Percentiles rank a stretch among this genome's conserved stretches.
phyloP scores from a whole-genome alignment of 2,888 invertebrate genomes.

The Limnephilus auricula region DNA sequence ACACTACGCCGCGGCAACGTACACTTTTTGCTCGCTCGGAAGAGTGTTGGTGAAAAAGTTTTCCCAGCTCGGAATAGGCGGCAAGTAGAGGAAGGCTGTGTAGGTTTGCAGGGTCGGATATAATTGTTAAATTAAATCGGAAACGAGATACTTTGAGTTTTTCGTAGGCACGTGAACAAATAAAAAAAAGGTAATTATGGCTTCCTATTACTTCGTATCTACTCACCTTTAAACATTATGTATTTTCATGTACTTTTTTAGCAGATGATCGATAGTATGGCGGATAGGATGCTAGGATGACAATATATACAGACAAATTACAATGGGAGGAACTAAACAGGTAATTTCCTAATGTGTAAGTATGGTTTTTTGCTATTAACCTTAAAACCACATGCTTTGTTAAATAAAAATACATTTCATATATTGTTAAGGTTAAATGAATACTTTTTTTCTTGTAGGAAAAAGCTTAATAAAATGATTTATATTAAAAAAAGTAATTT shows the following conservation, averaged over 20 bases:
- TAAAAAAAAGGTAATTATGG: neutral
- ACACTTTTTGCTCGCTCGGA: slow-evolving; percentile 64
- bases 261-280: neutral
- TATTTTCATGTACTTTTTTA: neutral
- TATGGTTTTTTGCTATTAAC: too few relatives aligned
- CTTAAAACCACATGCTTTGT: too few relatives aligned
- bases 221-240: neutral
- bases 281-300: neutral
- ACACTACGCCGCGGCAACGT: slow-evolving; percentile 43
- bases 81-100: slow-evolving; percentile 52
- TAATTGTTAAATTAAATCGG: neutral
- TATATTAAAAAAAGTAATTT: too few relatives aligned
- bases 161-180: neutral
- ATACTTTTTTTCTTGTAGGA: too few relatives aligned
- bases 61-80: slow-evolving; percentile 55
- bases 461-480: too few relatives aligned
- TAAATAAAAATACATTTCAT: too few relatives aligned
- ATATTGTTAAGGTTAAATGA: too few relatives aligned
- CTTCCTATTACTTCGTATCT: neutral
- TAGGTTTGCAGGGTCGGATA: slow-evolving; percentile 44
- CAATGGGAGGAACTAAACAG: neutral
- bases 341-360: too few relatives aligned
- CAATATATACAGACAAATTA: neutral
- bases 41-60: slow-evolving; percentile 63
- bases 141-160: neutral